Conservation (phyloP, 2,888 invertebrate species). For the Podotricha telesiphe region DNA sequence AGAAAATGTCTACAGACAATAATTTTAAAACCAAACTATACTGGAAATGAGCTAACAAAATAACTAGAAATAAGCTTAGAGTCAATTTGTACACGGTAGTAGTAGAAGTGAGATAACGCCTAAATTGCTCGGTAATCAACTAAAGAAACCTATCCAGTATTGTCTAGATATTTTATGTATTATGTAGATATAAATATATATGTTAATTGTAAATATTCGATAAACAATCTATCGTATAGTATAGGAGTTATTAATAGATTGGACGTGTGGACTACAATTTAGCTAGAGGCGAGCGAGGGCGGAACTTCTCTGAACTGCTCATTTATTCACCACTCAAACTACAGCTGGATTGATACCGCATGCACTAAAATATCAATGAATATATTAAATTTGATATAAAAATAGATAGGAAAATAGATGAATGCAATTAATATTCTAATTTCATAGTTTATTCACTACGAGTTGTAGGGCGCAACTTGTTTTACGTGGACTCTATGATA, state of each 20-base stretch:
- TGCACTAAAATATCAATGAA: constrained; percentile 36
- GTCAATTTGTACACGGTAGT: too few species aligned
- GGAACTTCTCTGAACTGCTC: constrained; percentile 46
- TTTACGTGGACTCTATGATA: neutral
- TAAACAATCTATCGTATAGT: constrained; percentile 30
- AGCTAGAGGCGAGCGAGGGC: constrained; percentile 37
- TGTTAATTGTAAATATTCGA: constrained; percentile 24
- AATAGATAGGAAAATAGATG: constrained; percentile 1
- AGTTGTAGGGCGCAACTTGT: neutral
- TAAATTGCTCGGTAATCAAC: too few species aligned
- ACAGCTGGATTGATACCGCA: constrained; percentile 35
- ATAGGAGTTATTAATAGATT: constrained; percentile 45
- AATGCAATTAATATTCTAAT: neutral
- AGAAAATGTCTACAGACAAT: too few species aligned
- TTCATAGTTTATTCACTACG: neutral
- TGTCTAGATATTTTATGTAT: too few species aligned
- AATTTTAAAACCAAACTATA: too few species aligned
- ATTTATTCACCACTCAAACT: constrained; percentile 46
- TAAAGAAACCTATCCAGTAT: too few species aligned
- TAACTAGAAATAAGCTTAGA: too few species aligned
- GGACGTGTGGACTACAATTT: constrained; percentile 43
- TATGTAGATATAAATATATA: neutral
- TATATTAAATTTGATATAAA: constrained; percentile 13
- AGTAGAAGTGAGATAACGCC: too few species aligned
- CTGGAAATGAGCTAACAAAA: too few species aligned